A percentile compares a stretch with the other conserved stretches of the same genome.
These are phyloP conservation scores for Prosopocoilus inquinatus DNA, from an alignment of 2,888 invertebrate genomes.

Conservation along the genomic window DNA sequence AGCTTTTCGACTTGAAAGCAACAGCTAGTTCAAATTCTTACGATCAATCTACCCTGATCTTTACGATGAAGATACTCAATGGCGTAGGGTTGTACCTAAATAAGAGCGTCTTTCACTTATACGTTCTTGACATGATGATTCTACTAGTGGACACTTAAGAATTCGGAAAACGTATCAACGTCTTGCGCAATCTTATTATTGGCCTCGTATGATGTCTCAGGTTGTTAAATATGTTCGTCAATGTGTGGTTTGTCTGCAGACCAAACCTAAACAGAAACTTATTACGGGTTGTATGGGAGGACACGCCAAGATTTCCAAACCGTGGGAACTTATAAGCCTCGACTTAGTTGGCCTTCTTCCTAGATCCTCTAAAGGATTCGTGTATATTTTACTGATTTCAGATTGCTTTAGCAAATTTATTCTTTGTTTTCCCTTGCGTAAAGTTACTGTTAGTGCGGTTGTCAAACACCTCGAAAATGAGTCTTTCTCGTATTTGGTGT, in stretches of 20 bases:
- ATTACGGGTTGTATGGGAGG: conserved; percentile 29
- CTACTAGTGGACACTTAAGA: conserved; percentile 31
- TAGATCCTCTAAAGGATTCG: conserved; percentile 10
- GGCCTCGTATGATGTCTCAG: conserved; percentile 31
- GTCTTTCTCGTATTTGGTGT: conserved; percentile 33
- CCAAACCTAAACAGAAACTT: conserved; percentile 25
- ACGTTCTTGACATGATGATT: conserved; percentile 28
- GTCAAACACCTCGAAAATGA: conserved; percentile 23
- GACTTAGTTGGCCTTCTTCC: conserved; percentile 30
- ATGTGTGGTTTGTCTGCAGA: conserved; percentile 28
- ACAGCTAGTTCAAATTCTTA: neutral
- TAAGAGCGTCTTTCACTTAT: conserved; percentile 12
- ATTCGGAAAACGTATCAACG: conserved; percentile 25
- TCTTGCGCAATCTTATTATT: conserved; percentile 25
- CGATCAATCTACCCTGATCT: neutral
- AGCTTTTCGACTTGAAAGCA: neutral
- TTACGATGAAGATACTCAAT: conserved; percentile 18
- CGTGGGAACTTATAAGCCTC: conserved; percentile 24
- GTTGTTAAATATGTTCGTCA: conserved; percentile 23
- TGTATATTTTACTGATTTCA: conserved; percentile 22
- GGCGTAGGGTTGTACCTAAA: conserved; percentile 26
- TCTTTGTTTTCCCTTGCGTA: conserved; percentile 26
- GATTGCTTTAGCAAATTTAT: conserved; percentile 28
- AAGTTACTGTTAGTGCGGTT: conserved; percentile 14
- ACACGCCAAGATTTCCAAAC: conserved; percentile 15